Evolutionary conservation across 2,113 vertebrate genomes (phyloP).

Genomic region (Aplodontia rufa): DNA sequence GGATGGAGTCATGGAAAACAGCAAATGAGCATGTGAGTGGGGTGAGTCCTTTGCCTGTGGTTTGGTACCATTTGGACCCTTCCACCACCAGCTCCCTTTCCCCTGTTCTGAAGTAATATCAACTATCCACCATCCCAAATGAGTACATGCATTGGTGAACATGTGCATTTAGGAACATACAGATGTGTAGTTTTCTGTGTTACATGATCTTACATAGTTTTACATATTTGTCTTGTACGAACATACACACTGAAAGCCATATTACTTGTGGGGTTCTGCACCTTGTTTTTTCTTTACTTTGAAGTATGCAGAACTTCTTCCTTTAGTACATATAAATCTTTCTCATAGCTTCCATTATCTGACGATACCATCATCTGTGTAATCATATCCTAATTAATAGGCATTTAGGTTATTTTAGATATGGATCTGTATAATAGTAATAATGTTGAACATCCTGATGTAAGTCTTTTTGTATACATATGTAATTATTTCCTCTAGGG

Average conservation of each 20-base stretch:
- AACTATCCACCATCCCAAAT: not conserved
- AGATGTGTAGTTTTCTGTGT: not conserved
- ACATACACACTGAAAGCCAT: not conserved
- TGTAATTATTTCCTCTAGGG: not conserved
- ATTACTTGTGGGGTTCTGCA: not conserved
- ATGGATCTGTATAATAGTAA: not conserved
- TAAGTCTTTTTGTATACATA: not conserved
- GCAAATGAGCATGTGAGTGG: not conserved
- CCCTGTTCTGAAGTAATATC: not conserved
- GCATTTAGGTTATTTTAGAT: conserved; percentile 5
- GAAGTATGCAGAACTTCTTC: not conserved
- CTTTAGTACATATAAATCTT: not conserved
- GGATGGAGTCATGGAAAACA: not conserved
- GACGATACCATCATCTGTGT: not conserved
- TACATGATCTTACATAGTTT: not conserved
- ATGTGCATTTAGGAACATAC: not conserved
- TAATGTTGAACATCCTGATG: not conserved
- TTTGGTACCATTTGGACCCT: not conserved
- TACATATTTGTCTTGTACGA: not conserved
- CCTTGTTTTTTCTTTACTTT: not conserved
- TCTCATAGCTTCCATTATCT: not conserved
- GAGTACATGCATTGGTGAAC: not conserved
- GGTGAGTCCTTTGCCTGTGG: rapidly evolving
- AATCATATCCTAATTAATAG: not conserved
- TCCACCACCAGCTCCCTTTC: not conserved